Percentiles rank a stretch among this genome's conserved stretches.
These are phyloP conservation scores for Xestia c-nigrum DNA, from an alignment of 2,888 invertebrate genomes.

Conservation along the genomic window DNA sequence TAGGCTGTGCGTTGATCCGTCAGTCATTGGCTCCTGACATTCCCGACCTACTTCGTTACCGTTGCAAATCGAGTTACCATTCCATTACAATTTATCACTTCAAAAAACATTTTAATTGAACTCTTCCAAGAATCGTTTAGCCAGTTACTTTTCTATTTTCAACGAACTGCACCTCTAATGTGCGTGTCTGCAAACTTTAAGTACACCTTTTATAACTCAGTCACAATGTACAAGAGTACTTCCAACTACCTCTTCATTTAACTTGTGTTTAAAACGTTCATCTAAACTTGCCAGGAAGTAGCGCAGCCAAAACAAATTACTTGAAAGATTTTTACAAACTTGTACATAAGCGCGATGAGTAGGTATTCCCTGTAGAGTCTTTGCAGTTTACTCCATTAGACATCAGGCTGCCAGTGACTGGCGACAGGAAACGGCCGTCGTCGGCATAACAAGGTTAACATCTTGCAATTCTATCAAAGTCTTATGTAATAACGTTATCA, in stretches of 20 bases:
- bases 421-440: conserved; percentile 78
- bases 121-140: neutral
- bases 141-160: conserved; percentile 11
- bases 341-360: conserved; percentile 24
- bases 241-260: neutral
- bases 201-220: neutral
- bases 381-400: conserved; percentile 76
- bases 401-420: conserved; percentile 71
- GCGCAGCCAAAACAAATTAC: conserved; percentile 4
- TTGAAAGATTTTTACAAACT: conserved; percentile 15
- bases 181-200: neutral
- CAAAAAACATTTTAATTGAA: neutral
- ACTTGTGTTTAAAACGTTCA: conserved; percentile 11
- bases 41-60: no score
- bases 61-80: no score
- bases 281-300: neutral
- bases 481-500: conserved; percentile 79
- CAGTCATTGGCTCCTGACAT: no score
- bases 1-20: no score
- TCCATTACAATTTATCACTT: no score
- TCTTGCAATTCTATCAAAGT: conserved; percentile 83
- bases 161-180: neutral
- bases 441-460: conserved; percentile 83
- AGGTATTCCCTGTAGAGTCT: conserved; percentile 64
- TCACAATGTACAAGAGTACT: neutral